Evolutionary conservation across 2,113 vertebrate species (phyloP), one percentile per base, ranked within the genome.

Genomic region (Nesogale talazaci): DNA sequence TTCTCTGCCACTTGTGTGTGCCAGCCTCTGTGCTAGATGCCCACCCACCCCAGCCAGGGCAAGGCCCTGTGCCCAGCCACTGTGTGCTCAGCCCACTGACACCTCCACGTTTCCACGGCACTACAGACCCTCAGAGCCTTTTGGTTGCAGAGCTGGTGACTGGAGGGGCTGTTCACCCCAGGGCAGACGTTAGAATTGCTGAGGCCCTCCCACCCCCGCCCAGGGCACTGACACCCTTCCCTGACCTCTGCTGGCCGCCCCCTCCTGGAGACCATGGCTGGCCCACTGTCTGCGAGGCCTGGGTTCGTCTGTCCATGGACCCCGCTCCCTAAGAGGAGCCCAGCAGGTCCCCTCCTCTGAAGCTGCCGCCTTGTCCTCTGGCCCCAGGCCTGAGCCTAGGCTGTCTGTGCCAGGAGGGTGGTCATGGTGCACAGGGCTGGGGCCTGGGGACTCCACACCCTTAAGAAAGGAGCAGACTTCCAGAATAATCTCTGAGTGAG

Each of bases 251-350:
- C 36, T 1, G 1, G 22, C 36, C 16, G 46, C 67, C 7, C 3
- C 52, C 52, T 6, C n/a, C 34, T 22, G 5, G 16, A 11, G n/a
- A 27, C 25, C 25, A 2, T 0, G 0, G 38, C 34, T 9, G 0
- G 29, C 15, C 29, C 0, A 69, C 31, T 87, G 11, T 81, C 61
- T 61, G 57, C 22, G 59, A 61, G 3, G 22, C 69, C 40, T 27
- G n/a, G 36, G 19, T 31, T 17, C 77, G 6, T 6, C 46, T 52
- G 46, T 11, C 46, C 46, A 12, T 11, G 46, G 46, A 12, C 46
- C 46, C 46, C 9, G 10, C 10, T 52, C 46, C 46, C 46, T 52
- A 1, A 19, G n/a, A 6, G 29, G 29, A 77, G 52, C 79, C 1
- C 25, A 3, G 22, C 19, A 7, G 15, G 23, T 72, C 46, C 14